These are phyloP conservation scores for Micromys minutus DNA, from an alignment of 2,113 vertebrate species.

Conservation along the genomic window DNA sequence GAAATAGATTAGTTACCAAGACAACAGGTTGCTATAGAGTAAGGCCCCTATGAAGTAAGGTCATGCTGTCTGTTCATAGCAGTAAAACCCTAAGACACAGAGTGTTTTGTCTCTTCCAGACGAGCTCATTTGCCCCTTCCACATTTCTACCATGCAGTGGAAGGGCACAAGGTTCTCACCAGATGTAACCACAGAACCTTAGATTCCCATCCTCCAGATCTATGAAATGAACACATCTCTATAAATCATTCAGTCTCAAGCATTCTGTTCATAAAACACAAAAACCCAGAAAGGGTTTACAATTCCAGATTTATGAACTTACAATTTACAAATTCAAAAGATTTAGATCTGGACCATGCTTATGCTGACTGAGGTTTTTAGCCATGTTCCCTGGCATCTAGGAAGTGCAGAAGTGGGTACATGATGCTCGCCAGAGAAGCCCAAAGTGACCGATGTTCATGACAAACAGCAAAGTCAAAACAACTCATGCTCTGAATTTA, in stretches of 20 bases:
- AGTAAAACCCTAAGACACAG: no score
- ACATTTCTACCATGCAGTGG: background rate
- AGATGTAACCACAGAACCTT: background rate
- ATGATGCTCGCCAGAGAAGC: background rate
- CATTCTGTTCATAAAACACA: background rate
- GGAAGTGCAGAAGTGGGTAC: background rate
- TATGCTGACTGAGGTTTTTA: background rate
- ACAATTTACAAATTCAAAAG: background rate
- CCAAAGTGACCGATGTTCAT: background rate
- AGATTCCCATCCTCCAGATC: background rate
- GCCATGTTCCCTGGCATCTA: background rate
- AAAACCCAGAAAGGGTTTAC: background rate
- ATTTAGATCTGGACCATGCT: background rate
- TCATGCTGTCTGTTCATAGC: no score
- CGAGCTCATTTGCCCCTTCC: background rate
- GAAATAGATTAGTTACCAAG: background rate
- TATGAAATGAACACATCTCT: background rate
- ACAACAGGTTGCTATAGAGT: background rate
- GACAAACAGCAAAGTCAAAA: background rate
- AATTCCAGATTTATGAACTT: no score
- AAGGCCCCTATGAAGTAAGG: background rate
- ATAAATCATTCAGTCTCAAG: background rate
- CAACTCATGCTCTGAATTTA: background rate
- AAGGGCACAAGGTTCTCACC: background rate
- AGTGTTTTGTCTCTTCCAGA: background rate